These are phyloP conservation scores for Pachyrhynchus sulphureomaculatus DNA, from an alignment of 1,140 invertebrate genomes.

Conservation along the genomic window DNA sequence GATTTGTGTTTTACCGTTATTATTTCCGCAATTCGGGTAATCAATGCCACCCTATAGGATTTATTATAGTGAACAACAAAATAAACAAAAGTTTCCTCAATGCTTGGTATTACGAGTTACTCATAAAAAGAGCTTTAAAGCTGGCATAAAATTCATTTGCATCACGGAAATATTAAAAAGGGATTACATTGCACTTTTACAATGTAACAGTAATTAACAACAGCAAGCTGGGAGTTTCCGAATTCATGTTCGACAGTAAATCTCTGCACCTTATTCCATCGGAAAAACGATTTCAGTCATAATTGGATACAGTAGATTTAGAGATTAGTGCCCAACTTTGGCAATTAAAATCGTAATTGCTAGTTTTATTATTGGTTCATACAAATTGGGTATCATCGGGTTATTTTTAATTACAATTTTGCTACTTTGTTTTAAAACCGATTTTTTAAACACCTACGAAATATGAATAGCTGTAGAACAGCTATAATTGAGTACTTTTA, in stretches of 20 bases:
- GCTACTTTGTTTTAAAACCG: no score
- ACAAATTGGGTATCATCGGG: conserved; percentile 12
- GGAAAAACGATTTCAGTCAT: conserved; percentile 29
- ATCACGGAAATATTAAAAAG: background rate
- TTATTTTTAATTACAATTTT: no score
- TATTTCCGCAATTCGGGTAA: no score
- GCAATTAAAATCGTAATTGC: conserved; percentile 24
- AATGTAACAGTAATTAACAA: conserved; percentile 24
- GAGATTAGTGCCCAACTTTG: conserved; percentile 27
- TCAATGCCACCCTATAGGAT: no score
- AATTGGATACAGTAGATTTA: conserved; percentile 26
- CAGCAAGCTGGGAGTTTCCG: background rate
- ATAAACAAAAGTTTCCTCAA: no score
- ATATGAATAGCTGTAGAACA: no score
- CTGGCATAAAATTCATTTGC: background rate
- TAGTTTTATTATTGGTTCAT: conserved; percentile 27
- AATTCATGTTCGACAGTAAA: conserved; percentile 27
- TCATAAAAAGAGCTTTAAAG: background rate
- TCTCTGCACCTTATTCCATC: conserved; percentile 22
- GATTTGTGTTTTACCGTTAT: no score
- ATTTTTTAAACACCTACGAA: no score
- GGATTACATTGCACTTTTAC: conserved; percentile 23
- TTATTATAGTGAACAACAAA: no score
- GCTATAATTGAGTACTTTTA: no score
- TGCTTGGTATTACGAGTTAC: no score